These are phyloP conservation scores for Aleiodes leptofemur DNA, from an alignment of 2,888 invertebrate genomes.

Conservation along the genomic window DNA sequence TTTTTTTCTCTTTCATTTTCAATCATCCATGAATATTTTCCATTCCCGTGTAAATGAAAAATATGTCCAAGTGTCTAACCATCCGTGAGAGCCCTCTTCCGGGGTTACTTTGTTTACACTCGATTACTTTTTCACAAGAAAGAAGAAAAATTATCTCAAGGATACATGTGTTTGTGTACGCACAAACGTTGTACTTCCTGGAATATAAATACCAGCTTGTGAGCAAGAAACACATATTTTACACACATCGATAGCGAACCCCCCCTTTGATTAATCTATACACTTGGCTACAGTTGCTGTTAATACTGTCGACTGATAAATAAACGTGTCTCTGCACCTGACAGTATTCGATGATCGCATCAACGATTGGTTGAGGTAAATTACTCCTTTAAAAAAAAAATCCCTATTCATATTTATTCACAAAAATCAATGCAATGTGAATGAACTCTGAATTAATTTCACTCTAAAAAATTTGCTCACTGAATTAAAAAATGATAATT, in stretches of 20 bases:
- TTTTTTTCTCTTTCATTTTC: conserved; percentile 40
- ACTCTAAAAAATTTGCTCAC: too few species aligned
- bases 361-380: too few species aligned
- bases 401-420: too few species aligned
- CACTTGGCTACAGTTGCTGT: conserved; percentile 56
- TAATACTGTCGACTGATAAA: conserved; percentile 57
- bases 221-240: background rate
- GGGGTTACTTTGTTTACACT: conserved; percentile 20
- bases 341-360: background rate
- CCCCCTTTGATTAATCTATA: conserved; percentile 58
- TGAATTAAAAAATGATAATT: too few species aligned
- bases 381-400: too few species aligned
- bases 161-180: conserved; percentile 15
- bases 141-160: conserved; percentile 39
- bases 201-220: conserved; percentile 1
- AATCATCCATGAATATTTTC: conserved; percentile 36
- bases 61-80: conserved; percentile 7
- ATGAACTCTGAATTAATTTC: too few species aligned
- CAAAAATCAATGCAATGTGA: too few species aligned
- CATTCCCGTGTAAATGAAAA: conserved; percentile 20
- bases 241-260: conserved; percentile 43
- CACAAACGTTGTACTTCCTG: background rate
- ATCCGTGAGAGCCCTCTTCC: conserved; percentile 16
- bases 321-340: conserved; percentile 52
- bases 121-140: conserved; percentile 25